Base-by-base conservation (phyloP, 2,113 vertebrate species). In the Passer montanus region DNA sequence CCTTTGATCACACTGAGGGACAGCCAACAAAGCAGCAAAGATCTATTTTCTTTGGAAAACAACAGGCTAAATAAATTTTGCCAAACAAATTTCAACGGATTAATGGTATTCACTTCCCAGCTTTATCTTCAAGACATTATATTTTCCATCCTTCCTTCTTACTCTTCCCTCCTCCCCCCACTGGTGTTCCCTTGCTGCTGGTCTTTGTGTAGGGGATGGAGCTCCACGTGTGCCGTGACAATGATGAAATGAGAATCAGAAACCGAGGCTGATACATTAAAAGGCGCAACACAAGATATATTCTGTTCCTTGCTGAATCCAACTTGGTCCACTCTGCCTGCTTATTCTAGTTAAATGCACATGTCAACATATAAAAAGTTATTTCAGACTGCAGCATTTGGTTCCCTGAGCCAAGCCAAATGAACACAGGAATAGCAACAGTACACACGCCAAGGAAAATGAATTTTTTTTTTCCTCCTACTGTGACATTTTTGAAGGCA, bases 401-500 rank as follows among this genome's bases (percentile, higher is more conserved):
- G 53, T 58, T 94, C 50, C 66, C 30, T 0, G 10, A 93, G 94
- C 96, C 95, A 97, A 97, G 74, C 73, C 94, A 96, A 97, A 97
- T 64, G 90, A 96, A 93, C 90, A 91, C 97, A 97, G 95, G 94
- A 97, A 96, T 94, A 96, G 93, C 55, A 96, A 86, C 91, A 86
- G 93, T 27, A 70, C 59, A 83, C 75, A 93, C 0, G 96, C 96
- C 97, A 97, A 97, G 82, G 91, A 97, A 97, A 97, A 97, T 91
- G 68, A 92, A 87, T 59, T 82, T 89, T 95, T 92, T 93, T 93
- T 96, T 84, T 52, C 90, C 95, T 88, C 91, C 92, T 96, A 90
- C 97, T 95, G 93, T 94, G 94, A 96, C 89, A 95, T 94, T 97
- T 97, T 96, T 97, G 89, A 96, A 97, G 89, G 92, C 92, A 97